Base-by-base conservation (phyloP, 2,888 invertebrate genomes). In the Tridacna crocea region DNA sequence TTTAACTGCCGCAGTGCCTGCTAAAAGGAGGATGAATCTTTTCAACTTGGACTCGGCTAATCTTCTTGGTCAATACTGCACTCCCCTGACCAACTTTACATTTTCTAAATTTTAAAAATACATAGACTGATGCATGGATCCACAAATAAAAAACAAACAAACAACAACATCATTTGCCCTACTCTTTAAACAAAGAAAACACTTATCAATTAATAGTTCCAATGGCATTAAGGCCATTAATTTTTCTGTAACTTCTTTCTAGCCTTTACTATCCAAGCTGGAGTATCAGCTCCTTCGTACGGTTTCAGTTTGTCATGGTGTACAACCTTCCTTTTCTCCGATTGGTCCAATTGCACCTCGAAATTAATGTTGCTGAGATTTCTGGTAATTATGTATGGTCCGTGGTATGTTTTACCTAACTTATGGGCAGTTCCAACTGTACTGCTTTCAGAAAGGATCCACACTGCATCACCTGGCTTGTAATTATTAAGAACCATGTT, bases 391-490 rank as follows among this genome's bases (percentile, higher is more conserved):
- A 60, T n/a, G n/a, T 60, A 60, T 15, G 60, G 60, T n/a, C 60
- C 60, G 6, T 60, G 60, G 60, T 60, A n/a, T 22, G 60, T 60
- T 24, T 60, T 60, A 36, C 8, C 36, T n/a, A 60, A 24, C n/a
- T 60, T 60, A 6, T 60, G 60, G n/a, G 60, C 60, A 22, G 60
- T 60, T 60, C 60, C 60, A 60, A 60, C 60, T 22, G 60, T 60
- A 24, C 60, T 19, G 24, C 60, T 60, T 24, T 60, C 60, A 60
- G 17, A n/a, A 8, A 60, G 60, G 60, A 60, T 60, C 60, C 60
- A 60, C 60, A 60, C 60, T 60, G 17, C n/a, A 24, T 60, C 60
- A 60, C 60, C 60, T 60, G 60, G 60, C n/a, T 60, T 60, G 60
- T n/a, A 60, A 36, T 36, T 36, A 36, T 36, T 36, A 36, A 36